Evolutionary conservation across 2,888 invertebrate species (phyloP).

Genomic region (Trichopria drosophilae): DNA sequence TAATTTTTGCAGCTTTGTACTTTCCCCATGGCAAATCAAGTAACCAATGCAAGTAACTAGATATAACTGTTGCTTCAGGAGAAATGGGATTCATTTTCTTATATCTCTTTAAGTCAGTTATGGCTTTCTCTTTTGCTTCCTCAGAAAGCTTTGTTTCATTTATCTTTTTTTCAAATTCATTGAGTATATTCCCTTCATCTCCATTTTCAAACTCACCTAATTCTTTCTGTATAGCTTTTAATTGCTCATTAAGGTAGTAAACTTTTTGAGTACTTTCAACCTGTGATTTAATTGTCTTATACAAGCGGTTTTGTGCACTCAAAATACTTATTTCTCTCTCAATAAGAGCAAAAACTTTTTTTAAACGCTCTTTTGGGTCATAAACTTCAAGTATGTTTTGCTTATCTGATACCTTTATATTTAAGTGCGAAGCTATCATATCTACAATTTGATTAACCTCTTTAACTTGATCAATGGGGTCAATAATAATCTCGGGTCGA

Average conservation of each 20-base stretch:
- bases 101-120: conserved; percentile 15
- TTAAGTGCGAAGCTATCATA: too few species aligned
- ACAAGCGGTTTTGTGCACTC: too few species aligned
- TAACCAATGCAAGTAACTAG: conserved; percentile 16
- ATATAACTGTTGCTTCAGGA: conserved; percentile 16
- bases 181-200: conserved; percentile 9
- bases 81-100: conserved; percentile 17
- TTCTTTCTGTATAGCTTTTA: conserved; percentile 14
- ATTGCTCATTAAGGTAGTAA: conserved; percentile 9
- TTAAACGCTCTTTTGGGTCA: conserved; percentile 5
- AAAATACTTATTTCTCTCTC: too few species aligned
- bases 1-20: conserved; percentile 9
- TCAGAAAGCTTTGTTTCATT: conserved; percentile 14
- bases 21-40: conserved; percentile 13
- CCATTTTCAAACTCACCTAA: conserved; percentile 8
- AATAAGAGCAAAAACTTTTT: conserved; percentile 6
- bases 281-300: too few species aligned
- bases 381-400: too few species aligned
- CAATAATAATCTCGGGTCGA: too few species aligned
- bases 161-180: conserved; percentile 15
- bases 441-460: too few species aligned
- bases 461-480: too few species aligned
- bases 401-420: too few species aligned
- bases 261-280: not conserved
- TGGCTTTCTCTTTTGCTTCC: conserved; percentile 16